Evolutionary conservation across 2,888 invertebrate genomes (phyloP), one percentile per base, ranked within the genome.

Genomic region (Nomada fucata): DNA sequence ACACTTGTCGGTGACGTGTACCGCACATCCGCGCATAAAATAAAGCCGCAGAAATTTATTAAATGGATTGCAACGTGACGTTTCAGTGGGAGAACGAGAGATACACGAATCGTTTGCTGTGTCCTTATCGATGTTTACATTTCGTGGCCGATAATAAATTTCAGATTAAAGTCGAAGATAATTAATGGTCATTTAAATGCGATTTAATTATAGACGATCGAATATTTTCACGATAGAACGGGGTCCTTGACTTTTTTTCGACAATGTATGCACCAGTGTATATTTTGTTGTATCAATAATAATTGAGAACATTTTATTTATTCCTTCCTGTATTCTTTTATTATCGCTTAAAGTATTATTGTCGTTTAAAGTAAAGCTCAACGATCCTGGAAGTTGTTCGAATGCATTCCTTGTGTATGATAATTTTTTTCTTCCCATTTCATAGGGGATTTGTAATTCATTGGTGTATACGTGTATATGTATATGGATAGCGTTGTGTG

Each of bases 391-490:
- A 50, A 50, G 50, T 50, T 18, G 18, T n/a, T n/a, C n/a, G 53
- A n/a, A 53, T 13, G 47, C 13, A 47, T 47, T 47, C 47, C 13
- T 47, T 47, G 47, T 47, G 3, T 11, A 53, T 2, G n/a, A 26
- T 44, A 36, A 5, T 44, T 7, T 36, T n/a, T 57, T 18, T 47
- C 20, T 18, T 36, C 29, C 55, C 63, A 59, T 65, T 78, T 82
- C 76, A 75, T 63, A 63, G 64, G 52, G 68, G 59, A 77, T 73
- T 64, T 73, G 65, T 79, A 83, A 87, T 85, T 83, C 76, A 7
- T 57, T 64, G 20, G 60, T 82, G 69, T 71, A 53, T 79, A 75
- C 42, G 47, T 61, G 72, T 59, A 57, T 68, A 53, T 79, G 73
- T 50, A 53, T 59, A 69, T 59, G 61, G 64, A 50, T 76, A 52